phyloP scores from a whole-genome alignment of 2,888 invertebrate genomes.

The Patella depressa region DNA sequence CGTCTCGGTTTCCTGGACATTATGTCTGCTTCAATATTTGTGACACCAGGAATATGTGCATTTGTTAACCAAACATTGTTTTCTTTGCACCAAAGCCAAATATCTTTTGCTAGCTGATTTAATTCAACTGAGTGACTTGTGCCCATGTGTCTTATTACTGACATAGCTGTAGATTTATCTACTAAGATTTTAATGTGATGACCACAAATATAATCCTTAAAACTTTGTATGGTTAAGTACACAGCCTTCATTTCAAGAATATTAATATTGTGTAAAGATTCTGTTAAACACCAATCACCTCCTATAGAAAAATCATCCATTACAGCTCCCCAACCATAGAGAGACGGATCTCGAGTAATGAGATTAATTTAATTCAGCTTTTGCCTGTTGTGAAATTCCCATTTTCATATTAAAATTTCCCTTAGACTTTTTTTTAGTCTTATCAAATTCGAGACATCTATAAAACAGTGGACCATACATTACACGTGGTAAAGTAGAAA shows the following conservation, averaged over 20 bases:
- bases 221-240: not conserved
- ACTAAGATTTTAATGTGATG: conserved; percentile 12
- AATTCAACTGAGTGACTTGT: conserved; percentile 13
- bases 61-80: conserved; percentile 22
- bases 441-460: conserved; percentile 12
- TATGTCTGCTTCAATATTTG: conserved; percentile 23
- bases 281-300: not conserved
- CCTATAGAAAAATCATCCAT: not conserved
- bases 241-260: not conserved
- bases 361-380: conserved; percentile 14
- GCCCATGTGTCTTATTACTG: conserved; percentile 23
- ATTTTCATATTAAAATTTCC: no score
- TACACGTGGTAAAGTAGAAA: conserved; percentile 14
- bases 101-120: conserved; percentile 13
- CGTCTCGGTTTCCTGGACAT: not conserved
- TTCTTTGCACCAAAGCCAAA: conserved; percentile 13
- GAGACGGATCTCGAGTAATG: not conserved
- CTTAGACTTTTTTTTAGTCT: no score
- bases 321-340: conserved; percentile 20
- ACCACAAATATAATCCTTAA: not conserved
- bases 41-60: conserved; percentile 22
- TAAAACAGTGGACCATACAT: conserved; percentile 1
- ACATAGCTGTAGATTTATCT: conserved; percentile 22
- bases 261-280: conserved; percentile 9
- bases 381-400: no score